Percentiles rank a stretch among this genome's conserved stretches.
Evolutionary conservation across 2,888 invertebrate species (phyloP).

Genomic region (Oxycera nigricornis): DNA sequence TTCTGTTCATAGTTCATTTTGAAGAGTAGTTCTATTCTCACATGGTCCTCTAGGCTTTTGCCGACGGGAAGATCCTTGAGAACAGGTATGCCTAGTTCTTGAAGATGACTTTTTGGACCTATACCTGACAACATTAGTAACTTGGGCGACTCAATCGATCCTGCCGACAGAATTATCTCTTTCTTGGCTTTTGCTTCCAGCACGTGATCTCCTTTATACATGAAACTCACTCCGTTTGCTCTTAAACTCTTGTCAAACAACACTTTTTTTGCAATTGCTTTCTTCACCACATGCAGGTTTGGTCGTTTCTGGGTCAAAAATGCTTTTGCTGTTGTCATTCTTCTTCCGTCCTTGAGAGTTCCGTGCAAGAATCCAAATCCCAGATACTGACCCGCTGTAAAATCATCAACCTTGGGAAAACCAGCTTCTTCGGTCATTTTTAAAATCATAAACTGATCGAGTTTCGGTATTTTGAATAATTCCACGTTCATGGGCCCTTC

Average conservation of each 20-base stretch:
- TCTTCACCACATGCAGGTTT: conserved; percentile 65
- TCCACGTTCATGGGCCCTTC: conserved; percentile 65
- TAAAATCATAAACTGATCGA: conserved; percentile 64
- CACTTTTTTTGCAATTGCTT: conserved; percentile 64
- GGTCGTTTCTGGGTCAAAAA: conserved; percentile 62
- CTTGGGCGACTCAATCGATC: conserved; percentile 71
- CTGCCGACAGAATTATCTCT: conserved; percentile 22
- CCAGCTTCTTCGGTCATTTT: conserved; percentile 65
- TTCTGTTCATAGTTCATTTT: not conserved
- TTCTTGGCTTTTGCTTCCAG: not conserved
- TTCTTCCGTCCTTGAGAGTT: conserved; percentile 64
- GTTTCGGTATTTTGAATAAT: conserved; percentile 54
- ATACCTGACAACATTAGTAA: conserved; percentile 86
- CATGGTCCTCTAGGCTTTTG: conserved; percentile 21
- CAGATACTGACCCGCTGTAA: conserved; percentile 67
- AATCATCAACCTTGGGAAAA: conserved; percentile 63
- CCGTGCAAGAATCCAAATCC: conserved; percentile 67
- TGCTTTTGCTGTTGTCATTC: conserved; percentile 64
- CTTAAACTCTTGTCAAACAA: conserved; percentile 61
- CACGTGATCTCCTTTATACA: not conserved
- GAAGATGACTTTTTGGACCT: conserved; percentile 73
- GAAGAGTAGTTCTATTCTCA: not conserved
- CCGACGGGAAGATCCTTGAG: conserved; percentile 17
- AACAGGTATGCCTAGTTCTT: conserved; percentile 68
- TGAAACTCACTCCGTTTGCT: conserved; percentile 60